phyloP scores from a whole-genome alignment of 2,888 invertebrate genomes.

The Platerodrilus igneus region DNA sequence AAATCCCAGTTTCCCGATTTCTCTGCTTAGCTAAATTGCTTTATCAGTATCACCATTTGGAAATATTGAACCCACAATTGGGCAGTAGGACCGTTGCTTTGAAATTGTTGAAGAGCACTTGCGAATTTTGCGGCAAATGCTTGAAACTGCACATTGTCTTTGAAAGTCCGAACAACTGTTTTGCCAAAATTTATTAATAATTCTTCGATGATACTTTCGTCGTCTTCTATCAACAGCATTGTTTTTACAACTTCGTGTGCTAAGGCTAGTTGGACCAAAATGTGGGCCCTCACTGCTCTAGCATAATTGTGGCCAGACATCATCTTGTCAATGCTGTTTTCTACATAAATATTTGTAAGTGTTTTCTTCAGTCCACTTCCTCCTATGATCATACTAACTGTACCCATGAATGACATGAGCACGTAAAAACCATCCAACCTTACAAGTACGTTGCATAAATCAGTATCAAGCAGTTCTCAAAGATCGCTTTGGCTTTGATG shows the following conservation, averaged over 20 bases:
- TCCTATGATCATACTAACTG: conserved; percentile 27
- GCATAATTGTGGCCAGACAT: conserved; percentile 32
- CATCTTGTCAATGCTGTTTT: conserved; percentile 30
- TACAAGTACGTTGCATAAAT: conserved; percentile 20
- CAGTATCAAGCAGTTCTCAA: conserved; percentile 12
- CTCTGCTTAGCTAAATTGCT: conserved; percentile 36
- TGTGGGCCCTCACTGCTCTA: conserved; percentile 32
- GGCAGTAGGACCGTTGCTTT: conserved; percentile 29
- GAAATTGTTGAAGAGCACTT: conserved; percentile 9
- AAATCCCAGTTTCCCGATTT: conserved; percentile 15
- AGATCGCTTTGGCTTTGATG: conserved; percentile 29
- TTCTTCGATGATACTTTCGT: conserved; percentile 61
- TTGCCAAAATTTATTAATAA: conserved; percentile 54
- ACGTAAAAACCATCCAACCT: conserved; percentile 27
- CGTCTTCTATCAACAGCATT: conserved; percentile 55
- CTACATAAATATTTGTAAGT: conserved; percentile 30
- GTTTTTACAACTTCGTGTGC: conserved; percentile 6
- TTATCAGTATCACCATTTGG: conserved; percentile 31
- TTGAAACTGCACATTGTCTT: background rate
- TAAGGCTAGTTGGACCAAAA: conserved; percentile 24
- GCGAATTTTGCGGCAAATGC: background rate
- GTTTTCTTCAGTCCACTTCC: conserved; percentile 21
- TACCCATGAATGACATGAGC: conserved; percentile 27
- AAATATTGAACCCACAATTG: conserved; percentile 32
- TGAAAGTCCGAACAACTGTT: background rate